Evolutionary conservation across 2,888 invertebrate species (phyloP), one percentile per base, ranked within the genome.

Genomic region (Scaptomyza tumidula): DNA sequence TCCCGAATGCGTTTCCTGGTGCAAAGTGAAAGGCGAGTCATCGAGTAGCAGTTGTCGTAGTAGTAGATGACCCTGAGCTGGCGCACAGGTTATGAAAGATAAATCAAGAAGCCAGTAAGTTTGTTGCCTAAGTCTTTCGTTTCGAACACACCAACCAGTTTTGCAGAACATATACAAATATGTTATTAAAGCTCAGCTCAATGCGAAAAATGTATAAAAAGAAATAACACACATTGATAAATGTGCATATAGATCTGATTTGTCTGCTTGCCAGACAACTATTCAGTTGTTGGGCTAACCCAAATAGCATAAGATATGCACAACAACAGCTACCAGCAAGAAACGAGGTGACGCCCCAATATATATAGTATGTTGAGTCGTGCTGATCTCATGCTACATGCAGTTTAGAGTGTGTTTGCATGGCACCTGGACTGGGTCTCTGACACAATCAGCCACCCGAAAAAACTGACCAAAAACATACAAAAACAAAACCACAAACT

Each of bases 21-120:
- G 62, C 46, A 56, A 77, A 80, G 79, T 87, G 85, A 87, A 87
- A 87, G 87, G 83, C 61, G 43, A 14, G 35, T 43, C 16, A 33
- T 61, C 24, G 31, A 62, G 58, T 49, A 4, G 39, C 14, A 7
- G 14, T 39, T 49, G 75, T 52, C 72, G 86, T 27, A 64, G 64
- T 27, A 64, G 64, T 53, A 48, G 76, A 50, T 85, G 87, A 84
- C 83, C 87, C 85, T 84, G 83, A 76, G 75, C 44, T 19, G 46
- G 29, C 49, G 37, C 55, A 19, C 43, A 41, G 68, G 37, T 50
- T 75, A 71, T 70, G 58, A 59, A 43, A 56, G 60, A 71, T 66
- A 49, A 68, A 71, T 79, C 86, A 78, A 82, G 81, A 86, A 81
- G 80, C 74, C 71, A 74, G 63, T 63, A 60, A 65, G 78, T 77